Evolutionary conservation across 2,113 vertebrate species (phyloP), one percentile per base, ranked within the genome.

Genomic region (Paralichthys olivaceus): DNA sequence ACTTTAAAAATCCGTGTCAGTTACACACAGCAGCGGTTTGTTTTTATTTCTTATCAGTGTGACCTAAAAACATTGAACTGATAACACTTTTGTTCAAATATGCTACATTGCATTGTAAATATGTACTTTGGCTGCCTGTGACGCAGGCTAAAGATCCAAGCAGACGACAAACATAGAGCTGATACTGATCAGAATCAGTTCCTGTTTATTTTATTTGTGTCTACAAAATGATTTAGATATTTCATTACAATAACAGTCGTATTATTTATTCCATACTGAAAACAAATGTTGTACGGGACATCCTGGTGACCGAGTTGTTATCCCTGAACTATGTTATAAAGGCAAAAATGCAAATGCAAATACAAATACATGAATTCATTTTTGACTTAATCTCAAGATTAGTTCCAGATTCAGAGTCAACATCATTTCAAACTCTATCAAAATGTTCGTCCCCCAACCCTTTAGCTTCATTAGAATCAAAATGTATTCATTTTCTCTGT

Each of bases 1-100:
- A 40, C 67, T 67, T 8, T 64, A 26, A n/a, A 56, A 79, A 80
- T 78, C 57, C 76, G 69, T 85, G 84, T 90, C 79, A 74, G 45
- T 71, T 68, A 59, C 55, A 80, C 69, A 53, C 54, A 34, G 67
- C 47, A 25, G 2, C 0, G 54, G 20, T 56, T 43, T 68, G 57
- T 80, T 75, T 64, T 23, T 34, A 19, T 75, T 12, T 58, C n/a
- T 72, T 22, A 72, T 62, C 51, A 59, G n/a, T 20, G 2, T 63
- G 65, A 69, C 54, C 74, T 49, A 26, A 23, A 26, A 67, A 60
- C 26, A 57, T 64, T 69, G 53, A 13, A 54, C 28, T 58, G 53
- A 79, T 43, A 25, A 25, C 32, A 66, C 49, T 32, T 72, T 32
- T 79, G 28, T 63, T 81, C 59, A 45, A 26, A 71, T 17, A 8